Evolutionary conservation across 1,140 invertebrate species (phyloP).

Genomic region (Pinna nobilis): DNA sequence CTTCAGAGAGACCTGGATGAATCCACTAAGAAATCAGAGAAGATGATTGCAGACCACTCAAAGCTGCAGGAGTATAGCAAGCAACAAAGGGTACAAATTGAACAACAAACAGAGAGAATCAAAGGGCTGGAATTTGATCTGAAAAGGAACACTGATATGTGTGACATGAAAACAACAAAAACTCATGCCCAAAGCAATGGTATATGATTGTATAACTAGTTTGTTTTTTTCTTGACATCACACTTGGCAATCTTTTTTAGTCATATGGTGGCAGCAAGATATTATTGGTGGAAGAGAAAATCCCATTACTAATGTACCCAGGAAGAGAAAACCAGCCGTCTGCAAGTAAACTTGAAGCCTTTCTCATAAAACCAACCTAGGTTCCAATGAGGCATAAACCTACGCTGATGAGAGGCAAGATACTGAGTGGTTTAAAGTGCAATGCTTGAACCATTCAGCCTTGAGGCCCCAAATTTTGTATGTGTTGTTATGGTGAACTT

Average conservation of each 20-base stretch:
- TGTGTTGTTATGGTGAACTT: no score
- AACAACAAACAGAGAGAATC: slow-evolving; percentile 35
- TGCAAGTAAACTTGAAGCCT: no score
- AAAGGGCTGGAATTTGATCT: slow-evolving; percentile 31
- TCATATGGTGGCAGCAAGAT: not conserved
- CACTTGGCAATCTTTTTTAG: not conserved
- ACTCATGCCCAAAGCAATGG: not conserved
- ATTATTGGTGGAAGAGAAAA: not conserved
- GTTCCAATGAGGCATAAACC: no score
- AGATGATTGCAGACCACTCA: slow-evolving; percentile 41
- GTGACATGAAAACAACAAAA: not conserved
- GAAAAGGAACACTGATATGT: slow-evolving; percentile 12
- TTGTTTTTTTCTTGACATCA: not conserved
- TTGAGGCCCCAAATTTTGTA: no score
- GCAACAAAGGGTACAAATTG: slow-evolving; percentile 47
- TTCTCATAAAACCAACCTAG: no score
- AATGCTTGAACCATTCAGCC: no score
- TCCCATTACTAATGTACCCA: no score
- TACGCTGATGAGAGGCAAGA: no score
- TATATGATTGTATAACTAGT: not conserved
- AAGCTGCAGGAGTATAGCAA: slow-evolving; percentile 51
- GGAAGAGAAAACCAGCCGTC: no score
- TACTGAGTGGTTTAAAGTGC: no score
- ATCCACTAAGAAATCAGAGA: slow-evolving; percentile 44
- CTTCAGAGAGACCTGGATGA: slow-evolving; percentile 43